Evolutionary conservation across 2,797 vertebrate species (phyloP), one percentile per base, ranked within the genome.

Genomic region (Danio choprae): DNA sequence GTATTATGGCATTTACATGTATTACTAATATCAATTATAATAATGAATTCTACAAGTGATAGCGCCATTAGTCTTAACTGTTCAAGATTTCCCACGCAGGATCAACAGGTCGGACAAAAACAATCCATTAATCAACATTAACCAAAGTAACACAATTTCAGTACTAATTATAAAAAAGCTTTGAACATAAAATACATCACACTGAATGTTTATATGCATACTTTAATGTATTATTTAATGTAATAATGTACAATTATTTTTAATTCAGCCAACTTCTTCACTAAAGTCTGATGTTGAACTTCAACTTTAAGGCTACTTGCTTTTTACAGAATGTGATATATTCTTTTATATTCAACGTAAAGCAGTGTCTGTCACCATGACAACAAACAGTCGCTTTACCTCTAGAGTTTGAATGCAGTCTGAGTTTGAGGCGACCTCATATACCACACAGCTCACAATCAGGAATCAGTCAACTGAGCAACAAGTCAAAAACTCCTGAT

Each of bases 381-480:
- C 77, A 79, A 79, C 67, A 70, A 48, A 60, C 43, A 79, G 8
- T 60, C 41, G 56, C 56, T 70, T 78, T 72, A 29, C 69, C 40
- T 58, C 20, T 13, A 72, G 53, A 60, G 40, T 22, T 60, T 7
- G 7, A 41, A 71, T 44, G 10, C 29, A 72, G n/a, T 53, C 41
- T 73, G 62, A 20, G 38, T 55, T n/a, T n/a, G 53, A 12, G 44
- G 41, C 62, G 77, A 78, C 69, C 81, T 73, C 36, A 68, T 48
- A 76, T 60, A 75, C 51, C 1, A 75, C 60, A 78, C 44, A 38
- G 64, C 67, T 83, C 41, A 1, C 15, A 78, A 83, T 76, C 79
- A 68, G 38, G 60, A 76, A 73, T 83, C 59, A 56, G 78, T 63
- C 74, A 67, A 63, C 48, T 62, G 69, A 77, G 71, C 68, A 83